phyloP scores from a whole-genome alignment of 2,888 invertebrate species.

The Cephus sareptanus region DNA sequence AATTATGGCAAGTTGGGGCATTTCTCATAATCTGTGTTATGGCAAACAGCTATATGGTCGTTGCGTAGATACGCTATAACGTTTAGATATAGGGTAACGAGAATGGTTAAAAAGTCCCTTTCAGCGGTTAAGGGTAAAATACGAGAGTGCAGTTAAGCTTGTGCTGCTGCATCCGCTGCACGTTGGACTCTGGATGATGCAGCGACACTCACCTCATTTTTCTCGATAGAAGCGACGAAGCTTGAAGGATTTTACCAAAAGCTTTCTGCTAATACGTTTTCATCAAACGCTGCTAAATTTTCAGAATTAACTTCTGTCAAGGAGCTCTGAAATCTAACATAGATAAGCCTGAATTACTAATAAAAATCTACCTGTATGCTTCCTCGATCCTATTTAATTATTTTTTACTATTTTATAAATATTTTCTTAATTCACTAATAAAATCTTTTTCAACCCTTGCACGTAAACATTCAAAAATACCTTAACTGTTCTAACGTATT shows the following conservation, averaged over 20 bases:
- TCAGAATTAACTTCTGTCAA: background rate
- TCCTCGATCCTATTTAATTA: too few species aligned
- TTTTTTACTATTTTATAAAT: background rate
- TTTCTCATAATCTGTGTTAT: background rate
- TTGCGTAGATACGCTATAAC: background rate
- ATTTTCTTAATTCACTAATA: background rate
- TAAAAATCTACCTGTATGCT: too few species aligned
- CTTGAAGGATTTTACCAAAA: background rate
- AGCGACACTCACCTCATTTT: background rate
- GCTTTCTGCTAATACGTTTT: background rate
- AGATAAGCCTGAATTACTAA: too few species aligned
- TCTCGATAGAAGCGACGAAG: background rate
- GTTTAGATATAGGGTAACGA: background rate
- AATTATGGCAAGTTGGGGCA: background rate
- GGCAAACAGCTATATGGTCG: background rate
- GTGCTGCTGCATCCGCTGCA: background rate
- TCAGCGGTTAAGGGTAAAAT: background rate
- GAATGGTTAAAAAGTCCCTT: background rate
- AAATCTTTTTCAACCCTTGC: background rate
- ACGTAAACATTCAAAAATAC: background rate
- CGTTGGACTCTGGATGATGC: background rate
- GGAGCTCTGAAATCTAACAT: too few species aligned
- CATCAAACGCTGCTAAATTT: background rate
- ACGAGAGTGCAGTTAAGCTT: background rate
- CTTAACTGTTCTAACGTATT: background rate